Conservation (phyloP, 2,888 invertebrate genomes). For the Scaptodrosophila latifasciaeformis region DNA sequence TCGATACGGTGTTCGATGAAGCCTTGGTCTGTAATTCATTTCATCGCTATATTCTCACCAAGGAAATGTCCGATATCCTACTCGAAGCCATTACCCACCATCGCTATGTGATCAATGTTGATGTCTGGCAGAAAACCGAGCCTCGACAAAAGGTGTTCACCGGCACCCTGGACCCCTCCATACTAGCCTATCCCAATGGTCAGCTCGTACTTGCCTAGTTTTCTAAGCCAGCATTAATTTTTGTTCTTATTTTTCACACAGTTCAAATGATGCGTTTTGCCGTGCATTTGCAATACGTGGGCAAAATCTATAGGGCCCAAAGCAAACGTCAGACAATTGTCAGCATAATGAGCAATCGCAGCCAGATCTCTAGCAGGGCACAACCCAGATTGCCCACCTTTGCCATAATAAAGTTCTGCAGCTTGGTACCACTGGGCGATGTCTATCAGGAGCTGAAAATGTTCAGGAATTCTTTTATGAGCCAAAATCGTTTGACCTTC, state of each 20-base stretch:
- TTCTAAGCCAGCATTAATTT: not conserved
- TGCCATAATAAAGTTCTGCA: slow-evolving; percentile 46
- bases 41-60: slow-evolving; percentile 58
- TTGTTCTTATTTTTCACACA: slow-evolving; percentile 1
- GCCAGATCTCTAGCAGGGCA: not conserved
- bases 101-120: slow-evolving; percentile 44
- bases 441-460: slow-evolving; percentile 35
- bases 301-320: not conserved
- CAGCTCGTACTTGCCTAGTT: too few species aligned
- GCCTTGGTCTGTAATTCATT: slow-evolving; percentile 56
- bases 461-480: slow-evolving; percentile 36
- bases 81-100: slow-evolving; percentile 31
- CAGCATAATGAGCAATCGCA: not conserved
- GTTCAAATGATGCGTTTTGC: slow-evolving; percentile 47
- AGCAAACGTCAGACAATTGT: not conserved
- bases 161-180: slow-evolving; percentile 51
- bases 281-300: slow-evolving; percentile 40
- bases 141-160: slow-evolving; percentile 41
- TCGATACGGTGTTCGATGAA: slow-evolving; percentile 26
- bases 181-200: slow-evolving; percentile 59
- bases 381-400: slow-evolving; percentile 28
- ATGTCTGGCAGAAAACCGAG: slow-evolving; percentile 30
- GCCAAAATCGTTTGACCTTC: slow-evolving; percentile 40
- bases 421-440: slow-evolving; percentile 41
- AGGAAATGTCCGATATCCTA: slow-evolving; percentile 34